These are phyloP conservation scores for Atopsyche davidsoni DNA, from an alignment of 1,140 invertebrate species.

Conservation along the genomic window DNA sequence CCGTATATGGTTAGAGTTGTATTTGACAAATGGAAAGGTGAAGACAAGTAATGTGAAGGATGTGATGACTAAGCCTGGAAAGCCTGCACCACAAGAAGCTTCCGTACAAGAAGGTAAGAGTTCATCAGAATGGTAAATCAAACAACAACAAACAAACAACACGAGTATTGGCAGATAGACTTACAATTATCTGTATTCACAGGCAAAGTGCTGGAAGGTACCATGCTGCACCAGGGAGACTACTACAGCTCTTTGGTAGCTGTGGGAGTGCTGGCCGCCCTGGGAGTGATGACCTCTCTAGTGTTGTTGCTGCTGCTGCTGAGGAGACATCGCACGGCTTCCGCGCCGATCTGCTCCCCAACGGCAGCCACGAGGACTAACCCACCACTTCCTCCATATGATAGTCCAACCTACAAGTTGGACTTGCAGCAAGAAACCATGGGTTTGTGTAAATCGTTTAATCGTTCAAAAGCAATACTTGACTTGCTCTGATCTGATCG, in stretches of 20 bases:
- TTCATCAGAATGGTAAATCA: slow-evolving; percentile 1
- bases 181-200: slow-evolving; percentile 18
- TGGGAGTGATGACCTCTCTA: slow-evolving; percentile 74
- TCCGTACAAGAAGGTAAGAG: slow-evolving; percentile 48
- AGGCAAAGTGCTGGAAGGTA: slow-evolving; percentile 58
- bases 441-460: slow-evolving; percentile 55
- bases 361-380: slow-evolving; percentile 39
- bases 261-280: slow-evolving; percentile 77
- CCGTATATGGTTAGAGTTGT: slow-evolving; percentile 79
- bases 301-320: slow-evolving; percentile 74
- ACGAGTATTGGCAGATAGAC: background rate
- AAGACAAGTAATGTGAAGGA: slow-evolving; percentile 85
- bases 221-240: slow-evolving; percentile 53
- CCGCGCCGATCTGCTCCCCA: slow-evolving; percentile 58
- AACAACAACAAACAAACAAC: background rate
- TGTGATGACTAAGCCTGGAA: slow-evolving; percentile 74
- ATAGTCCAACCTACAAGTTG: slow-evolving; percentile 92
- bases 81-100: slow-evolving; percentile 48
- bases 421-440: slow-evolving; percentile 86
- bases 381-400: slow-evolving; percentile 75
- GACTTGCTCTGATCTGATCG: background rate
- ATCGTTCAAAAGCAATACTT: background rate
- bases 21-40: slow-evolving; percentile 80
- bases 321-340: slow-evolving; percentile 62
- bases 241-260: slow-evolving; percentile 84